Evolutionary conservation across 1,140 invertebrate species (phyloP), one percentile per base, ranked within the genome.

Genomic region (Monomorium pharaonis): DNA sequence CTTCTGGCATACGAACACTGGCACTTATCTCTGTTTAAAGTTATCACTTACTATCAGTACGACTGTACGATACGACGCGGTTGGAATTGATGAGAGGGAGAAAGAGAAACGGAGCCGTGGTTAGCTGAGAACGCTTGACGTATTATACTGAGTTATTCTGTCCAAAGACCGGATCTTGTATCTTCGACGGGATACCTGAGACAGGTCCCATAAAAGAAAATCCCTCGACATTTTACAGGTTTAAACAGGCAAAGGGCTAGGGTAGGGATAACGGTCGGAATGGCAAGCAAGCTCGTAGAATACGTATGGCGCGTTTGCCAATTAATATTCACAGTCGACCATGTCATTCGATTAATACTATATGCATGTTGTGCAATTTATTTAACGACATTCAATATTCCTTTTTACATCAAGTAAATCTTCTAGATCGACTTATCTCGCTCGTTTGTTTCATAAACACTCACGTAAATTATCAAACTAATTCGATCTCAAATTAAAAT

Each of bases 11-110:
- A 44, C 30, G 21, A 9, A 49, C 30, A 33, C 56, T 18, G 21
- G 3, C 24, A 56, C 78, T 83, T 83, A 83, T 83, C 78, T 83
- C 37, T 83, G 51, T 83, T 47, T 83, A 83, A 21, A 83, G 21
- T 60, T 83, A 74, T 83, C 78, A 54, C 67, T 74, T 27, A 47
- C 51, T 83, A 83, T 83, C 78, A 83, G 78, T 37, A 14, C 37
- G 51, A 27, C 44, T 47, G 49, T 42, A 51, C 60, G 33, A 33
- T n/a, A 44, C 4, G 6, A 42, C 65, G 51, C 33, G 27, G 24
- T 74, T 47, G 1, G 18, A 60, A 72, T 18, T 44, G 33, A 47
- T 47, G 77, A 62, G 2, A 62, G 21, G 30, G 21, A n/a, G 21
- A 70, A n/a, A 56, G 49, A 16, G 3, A 37, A 33, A 63, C 1